phyloP scores from a whole-genome alignment of 1,140 invertebrate species.

The Heterodera schachtii region DNA sequence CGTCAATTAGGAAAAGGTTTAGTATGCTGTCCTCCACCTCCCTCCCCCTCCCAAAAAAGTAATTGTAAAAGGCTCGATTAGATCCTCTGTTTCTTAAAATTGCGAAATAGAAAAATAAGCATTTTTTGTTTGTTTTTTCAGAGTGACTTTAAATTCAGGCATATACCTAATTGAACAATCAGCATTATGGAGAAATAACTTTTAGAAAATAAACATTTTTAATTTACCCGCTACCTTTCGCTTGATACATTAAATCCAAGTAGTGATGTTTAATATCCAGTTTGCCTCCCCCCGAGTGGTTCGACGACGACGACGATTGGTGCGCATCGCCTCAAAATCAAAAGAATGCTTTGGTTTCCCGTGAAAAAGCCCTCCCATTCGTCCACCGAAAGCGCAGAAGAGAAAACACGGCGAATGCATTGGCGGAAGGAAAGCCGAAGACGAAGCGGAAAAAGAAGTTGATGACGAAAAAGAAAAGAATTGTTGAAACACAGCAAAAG shows the following conservation, averaged over 20 bases:
- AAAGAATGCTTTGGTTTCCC: neutral
- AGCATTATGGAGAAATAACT: too few relatives aligned
- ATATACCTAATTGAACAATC: too few relatives aligned
- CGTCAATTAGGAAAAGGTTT: too few relatives aligned
- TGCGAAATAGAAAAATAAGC: neutral
- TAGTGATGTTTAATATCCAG: neutral
- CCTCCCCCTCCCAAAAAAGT: too few relatives aligned
- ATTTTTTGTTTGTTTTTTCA: too few relatives aligned
- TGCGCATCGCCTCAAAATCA: neutral
- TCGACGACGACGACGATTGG: neutral
- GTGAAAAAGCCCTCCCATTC: neutral
- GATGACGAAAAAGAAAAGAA: neutral
- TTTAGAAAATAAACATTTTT: too few relatives aligned
- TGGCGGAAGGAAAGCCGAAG: neutral
- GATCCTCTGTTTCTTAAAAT: neutral
- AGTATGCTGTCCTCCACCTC: too few relatives aligned
- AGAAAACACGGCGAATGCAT: neutral
- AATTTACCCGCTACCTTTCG: too few relatives aligned
- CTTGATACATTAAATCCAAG: too few relatives aligned
- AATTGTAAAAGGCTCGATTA: too few relatives aligned
- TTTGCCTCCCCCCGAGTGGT: conserved; percentile 21
- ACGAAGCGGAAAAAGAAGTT: neutral
- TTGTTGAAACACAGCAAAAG: neutral
- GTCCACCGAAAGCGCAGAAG: neutral
- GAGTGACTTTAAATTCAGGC: too few relatives aligned